These are phyloP conservation scores for Cotesia chilonis DNA, from an alignment of 1,140 invertebrate genomes.

Conservation along the genomic window DNA sequence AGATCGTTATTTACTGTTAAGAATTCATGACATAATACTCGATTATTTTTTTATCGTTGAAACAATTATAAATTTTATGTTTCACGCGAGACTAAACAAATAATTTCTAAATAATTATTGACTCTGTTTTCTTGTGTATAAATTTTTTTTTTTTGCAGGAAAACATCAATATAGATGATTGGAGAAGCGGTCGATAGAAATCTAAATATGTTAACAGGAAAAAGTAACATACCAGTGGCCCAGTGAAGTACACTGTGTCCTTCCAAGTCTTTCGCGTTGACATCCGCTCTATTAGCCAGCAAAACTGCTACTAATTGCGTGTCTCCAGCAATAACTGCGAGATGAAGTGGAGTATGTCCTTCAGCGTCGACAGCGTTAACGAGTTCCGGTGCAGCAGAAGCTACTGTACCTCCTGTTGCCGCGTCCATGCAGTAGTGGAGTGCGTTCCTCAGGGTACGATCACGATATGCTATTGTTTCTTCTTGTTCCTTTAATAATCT, in stretches of 20 bases:
- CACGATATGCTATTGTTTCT: conserved; percentile 69
- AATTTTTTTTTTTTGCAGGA: no score
- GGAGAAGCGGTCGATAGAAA: not conserved
- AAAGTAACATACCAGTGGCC: conserved; percentile 82
- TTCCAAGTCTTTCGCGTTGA: conserved; percentile 90
- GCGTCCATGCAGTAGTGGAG: conserved; percentile 91
- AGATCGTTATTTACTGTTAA: conserved; percentile 37
- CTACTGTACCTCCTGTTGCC: conserved; percentile 75
- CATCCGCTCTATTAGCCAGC: conserved; percentile 83
- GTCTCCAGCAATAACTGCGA: conserved; percentile 92
- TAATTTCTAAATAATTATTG: no score
- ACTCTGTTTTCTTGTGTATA: no score
- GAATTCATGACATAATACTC: conserved; percentile 2
- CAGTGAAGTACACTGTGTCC: conserved; percentile 97
- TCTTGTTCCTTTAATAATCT: conserved; percentile 65
- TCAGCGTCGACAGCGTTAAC: conserved; percentile 87
- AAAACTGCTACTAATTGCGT: conserved; percentile 82
- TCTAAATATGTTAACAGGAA: not conserved
- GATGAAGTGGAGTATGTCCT: conserved; percentile 91
- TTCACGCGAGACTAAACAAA: not conserved
- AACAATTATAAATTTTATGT: not conserved
- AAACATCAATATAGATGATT: no score
- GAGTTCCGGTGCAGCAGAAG: conserved; percentile 80
- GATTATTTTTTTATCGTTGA: not conserved
- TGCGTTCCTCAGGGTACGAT: conserved; percentile 85